These are phyloP conservation scores for Oscheius sp. DNA, from an alignment of 2,888 invertebrate genomes.

Conservation along the genomic window DNA sequence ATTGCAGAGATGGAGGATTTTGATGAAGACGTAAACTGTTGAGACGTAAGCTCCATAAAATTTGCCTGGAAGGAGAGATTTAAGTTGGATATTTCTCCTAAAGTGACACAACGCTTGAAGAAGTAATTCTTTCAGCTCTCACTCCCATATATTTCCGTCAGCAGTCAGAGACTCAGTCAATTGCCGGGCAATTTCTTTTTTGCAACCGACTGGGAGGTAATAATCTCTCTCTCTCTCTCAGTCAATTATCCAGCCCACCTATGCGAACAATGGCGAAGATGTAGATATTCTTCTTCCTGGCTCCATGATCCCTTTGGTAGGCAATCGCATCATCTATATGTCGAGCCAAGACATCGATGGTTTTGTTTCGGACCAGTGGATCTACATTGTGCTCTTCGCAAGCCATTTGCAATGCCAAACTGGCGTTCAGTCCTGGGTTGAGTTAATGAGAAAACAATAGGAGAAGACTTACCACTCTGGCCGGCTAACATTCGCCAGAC, in stretches of 20 bases:
- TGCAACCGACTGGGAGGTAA: conserved; percentile 12
- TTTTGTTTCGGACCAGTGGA: conserved; percentile 72
- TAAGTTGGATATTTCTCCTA: background rate
- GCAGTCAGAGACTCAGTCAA: background rate
- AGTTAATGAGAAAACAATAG: background rate
- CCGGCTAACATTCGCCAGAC: conserved; percentile 69
- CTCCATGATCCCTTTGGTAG: conserved; percentile 69
- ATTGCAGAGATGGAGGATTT: conserved; percentile 69
- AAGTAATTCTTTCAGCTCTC: background rate
- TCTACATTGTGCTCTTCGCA: conserved; percentile 71
- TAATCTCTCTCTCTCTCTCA: background rate
- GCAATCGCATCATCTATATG: conserved; percentile 73
- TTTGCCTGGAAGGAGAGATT: conserved; percentile 58
- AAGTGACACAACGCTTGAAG: background rate
- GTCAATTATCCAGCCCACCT: conserved; percentile 63
- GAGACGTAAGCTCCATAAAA: conserved; percentile 73
- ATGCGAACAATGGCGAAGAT: conserved; percentile 53
- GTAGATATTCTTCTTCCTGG: conserved; percentile 55
- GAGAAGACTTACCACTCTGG: conserved; percentile 60
- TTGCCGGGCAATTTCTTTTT: conserved; percentile 20
- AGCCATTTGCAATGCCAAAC: conserved; percentile 69
- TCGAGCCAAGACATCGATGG: conserved; percentile 73
- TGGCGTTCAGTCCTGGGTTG: conserved; percentile 71
- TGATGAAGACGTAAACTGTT: conserved; percentile 72
- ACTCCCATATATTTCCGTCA: background rate